Percentiles rank a stretch among this genome's conserved stretches.
Evolutionary conservation across 1,140 invertebrate species (phyloP).

Genomic region (Galleria mellonella): DNA sequence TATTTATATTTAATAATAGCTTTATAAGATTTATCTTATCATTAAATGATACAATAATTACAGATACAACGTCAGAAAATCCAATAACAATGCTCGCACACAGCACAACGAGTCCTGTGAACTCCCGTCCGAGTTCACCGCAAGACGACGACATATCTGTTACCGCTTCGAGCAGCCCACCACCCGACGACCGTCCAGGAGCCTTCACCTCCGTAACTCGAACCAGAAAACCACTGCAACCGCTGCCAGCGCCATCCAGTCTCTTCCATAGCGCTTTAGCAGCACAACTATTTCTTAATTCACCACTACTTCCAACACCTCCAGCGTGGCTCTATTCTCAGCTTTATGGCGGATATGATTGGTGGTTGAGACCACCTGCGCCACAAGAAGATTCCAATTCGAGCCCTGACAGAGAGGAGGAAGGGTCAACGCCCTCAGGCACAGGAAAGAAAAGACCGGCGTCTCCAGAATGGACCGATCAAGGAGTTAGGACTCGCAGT

Average conservation of each 20-base stretch:
- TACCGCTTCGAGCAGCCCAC: conserved; percentile 75
- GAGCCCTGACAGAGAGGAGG: conserved; percentile 59
- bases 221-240: conserved; percentile 61
- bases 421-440: conserved; percentile 55
- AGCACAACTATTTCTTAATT: conserved; percentile 81
- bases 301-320: conserved; percentile 80
- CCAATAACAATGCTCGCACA: conserved; percentile 72
- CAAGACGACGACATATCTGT: conserved; percentile 81
- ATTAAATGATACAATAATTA: not conserved
- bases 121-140: conserved; percentile 67
- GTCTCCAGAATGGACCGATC: conserved; percentile 58
- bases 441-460: conserved; percentile 63
- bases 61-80: conserved; percentile 55
- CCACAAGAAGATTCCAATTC: conserved; percentile 63
- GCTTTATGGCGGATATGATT: conserved; percentile 78
- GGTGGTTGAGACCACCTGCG: conserved; percentile 75
- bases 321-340: conserved; percentile 85
- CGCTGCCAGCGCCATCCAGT: conserved; percentile 61
- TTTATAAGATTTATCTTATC: not conserved
- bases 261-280: conserved; percentile 81
- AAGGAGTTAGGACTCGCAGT: conserved; percentile 59
- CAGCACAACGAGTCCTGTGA: conserved; percentile 79
- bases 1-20: not conserved
- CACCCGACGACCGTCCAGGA: conserved; percentile 69
- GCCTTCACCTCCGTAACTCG: conserved; percentile 71